Evolutionary conservation across 2,888 invertebrate species (phyloP).

Genomic region (Ornithoptera priamus): DNA sequence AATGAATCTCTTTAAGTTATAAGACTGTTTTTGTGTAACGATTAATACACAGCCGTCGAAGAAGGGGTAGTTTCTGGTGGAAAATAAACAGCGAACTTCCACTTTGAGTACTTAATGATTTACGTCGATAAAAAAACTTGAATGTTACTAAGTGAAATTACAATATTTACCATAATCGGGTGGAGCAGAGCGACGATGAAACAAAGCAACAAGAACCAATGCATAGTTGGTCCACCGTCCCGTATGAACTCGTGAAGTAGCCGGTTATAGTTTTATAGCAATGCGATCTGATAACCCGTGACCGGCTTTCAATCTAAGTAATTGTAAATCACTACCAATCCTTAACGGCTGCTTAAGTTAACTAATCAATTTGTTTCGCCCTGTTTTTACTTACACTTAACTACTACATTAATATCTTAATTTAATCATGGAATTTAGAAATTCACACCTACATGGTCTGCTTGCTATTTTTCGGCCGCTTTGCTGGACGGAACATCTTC

Average conservation of each 20-base stretch:
- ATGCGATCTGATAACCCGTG: constrained; percentile 32
- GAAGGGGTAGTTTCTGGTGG: too few species aligned
- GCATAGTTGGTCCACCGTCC: constrained; percentile 43
- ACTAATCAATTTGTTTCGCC: constrained; percentile 10
- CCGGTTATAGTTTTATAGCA: constrained; percentile 37
- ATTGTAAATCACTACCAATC: constrained; percentile 35
- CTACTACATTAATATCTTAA: not conserved
- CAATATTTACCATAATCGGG: constrained; percentile 46
- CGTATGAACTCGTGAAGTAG: not conserved
- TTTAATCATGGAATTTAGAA: too few species aligned
- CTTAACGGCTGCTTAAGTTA: constrained; percentile 16
- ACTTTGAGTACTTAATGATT: too few species aligned
- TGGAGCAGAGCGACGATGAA: constrained; percentile 45
- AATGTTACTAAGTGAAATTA: not conserved
- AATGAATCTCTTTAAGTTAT: too few species aligned
- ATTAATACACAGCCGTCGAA: too few species aligned
- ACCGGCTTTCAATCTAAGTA: constrained; percentile 28
- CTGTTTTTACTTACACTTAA: not conserved
- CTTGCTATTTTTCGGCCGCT: too few species aligned
- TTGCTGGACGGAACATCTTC: too few species aligned
- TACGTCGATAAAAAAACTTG: not conserved
- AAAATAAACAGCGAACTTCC: too few species aligned
- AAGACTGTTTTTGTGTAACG: too few species aligned
- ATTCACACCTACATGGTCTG: too few species aligned
- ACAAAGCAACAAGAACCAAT: constrained; percentile 50